These are phyloP conservation scores for Diabrotica virgifera DNA, from an alignment of 1,140 invertebrate genomes.

Conservation along the genomic window DNA sequence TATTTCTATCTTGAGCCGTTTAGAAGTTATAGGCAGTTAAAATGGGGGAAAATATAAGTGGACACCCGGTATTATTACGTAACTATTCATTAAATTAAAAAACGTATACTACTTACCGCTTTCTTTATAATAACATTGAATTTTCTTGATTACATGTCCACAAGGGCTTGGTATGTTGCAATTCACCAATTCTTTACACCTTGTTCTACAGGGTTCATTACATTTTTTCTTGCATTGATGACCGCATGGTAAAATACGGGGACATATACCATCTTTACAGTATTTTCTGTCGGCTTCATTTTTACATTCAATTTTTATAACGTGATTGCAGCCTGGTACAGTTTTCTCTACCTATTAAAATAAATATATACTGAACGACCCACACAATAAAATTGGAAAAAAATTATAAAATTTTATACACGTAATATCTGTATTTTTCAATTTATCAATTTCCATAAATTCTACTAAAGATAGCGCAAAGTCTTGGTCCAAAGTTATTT, in stretches of 20 bases:
- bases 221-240: conserved; percentile 50
- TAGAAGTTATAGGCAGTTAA: no score
- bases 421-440: no score
- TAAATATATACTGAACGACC: conserved; percentile 6
- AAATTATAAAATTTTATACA: no score
- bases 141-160: conserved; percentile 47
- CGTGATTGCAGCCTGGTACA: conserved; percentile 50
- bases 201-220: conserved; percentile 42
- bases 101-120: conserved; percentile 9
- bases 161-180: conserved; percentile 43
- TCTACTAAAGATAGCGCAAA: no score
- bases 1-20: no score
- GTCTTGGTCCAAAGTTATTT: no score
- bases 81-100: neutral
- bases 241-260: conserved; percentile 48
- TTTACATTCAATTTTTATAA: conserved; percentile 44
- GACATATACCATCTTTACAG: conserved; percentile 46
- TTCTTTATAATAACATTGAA: conserved; percentile 46
- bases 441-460: no score
- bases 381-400: no score
- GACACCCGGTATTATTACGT: no score
- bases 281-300: conserved; percentile 29
- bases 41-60: no score
- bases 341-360: conserved; percentile 50
- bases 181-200: conserved; percentile 40